Conservation (phyloP, 2,888 invertebrate species). For the Gerosis bhagava region DNA sequence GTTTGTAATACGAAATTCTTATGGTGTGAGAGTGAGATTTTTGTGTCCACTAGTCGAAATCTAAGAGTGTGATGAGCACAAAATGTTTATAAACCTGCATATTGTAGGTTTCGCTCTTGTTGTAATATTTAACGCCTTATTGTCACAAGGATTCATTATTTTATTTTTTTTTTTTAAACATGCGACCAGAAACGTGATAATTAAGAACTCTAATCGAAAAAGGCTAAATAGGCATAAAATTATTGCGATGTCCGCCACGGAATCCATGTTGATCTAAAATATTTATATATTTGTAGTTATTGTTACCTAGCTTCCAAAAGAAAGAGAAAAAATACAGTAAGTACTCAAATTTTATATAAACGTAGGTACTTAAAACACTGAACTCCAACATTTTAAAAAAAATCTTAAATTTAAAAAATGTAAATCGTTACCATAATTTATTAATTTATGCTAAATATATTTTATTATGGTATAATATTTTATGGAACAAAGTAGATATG, state of each 20-base stretch:
- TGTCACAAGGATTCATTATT: conserved; percentile 17
- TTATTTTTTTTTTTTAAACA: conserved; percentile 16
- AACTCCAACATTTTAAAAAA: no score
- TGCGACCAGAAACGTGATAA: conserved; percentile 27
- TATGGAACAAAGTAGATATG: conserved; percentile 17
- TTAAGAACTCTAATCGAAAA: conserved; percentile 24
- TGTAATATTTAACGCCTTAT: conserved; percentile 30
- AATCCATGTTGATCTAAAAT: conserved; percentile 18
- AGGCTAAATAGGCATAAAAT: conserved; percentile 27
- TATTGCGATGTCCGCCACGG: conserved; percentile 21
- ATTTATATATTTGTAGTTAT: conserved; percentile 22
- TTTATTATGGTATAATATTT: conserved; percentile 26
- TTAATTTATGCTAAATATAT: conserved; percentile 26
- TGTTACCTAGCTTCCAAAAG: conserved; percentile 20
- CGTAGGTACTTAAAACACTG: conserved; percentile 1
- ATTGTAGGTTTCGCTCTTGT: conserved; percentile 60
- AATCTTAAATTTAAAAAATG: conserved; percentile 7
- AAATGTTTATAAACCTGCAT: conserved; percentile 69
- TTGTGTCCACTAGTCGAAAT: conserved; percentile 57
- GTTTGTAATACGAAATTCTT: conserved; percentile 49
- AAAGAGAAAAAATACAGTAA: not conserved
- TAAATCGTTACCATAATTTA: conserved; percentile 23
- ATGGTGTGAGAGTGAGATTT: conserved; percentile 62
- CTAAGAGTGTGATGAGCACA: conserved; percentile 60
- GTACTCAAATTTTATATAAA: conserved; percentile 18